Base-by-base conservation (phyloP, 2,113 vertebrate genomes). In the Neolamprologus devosi region DNA sequence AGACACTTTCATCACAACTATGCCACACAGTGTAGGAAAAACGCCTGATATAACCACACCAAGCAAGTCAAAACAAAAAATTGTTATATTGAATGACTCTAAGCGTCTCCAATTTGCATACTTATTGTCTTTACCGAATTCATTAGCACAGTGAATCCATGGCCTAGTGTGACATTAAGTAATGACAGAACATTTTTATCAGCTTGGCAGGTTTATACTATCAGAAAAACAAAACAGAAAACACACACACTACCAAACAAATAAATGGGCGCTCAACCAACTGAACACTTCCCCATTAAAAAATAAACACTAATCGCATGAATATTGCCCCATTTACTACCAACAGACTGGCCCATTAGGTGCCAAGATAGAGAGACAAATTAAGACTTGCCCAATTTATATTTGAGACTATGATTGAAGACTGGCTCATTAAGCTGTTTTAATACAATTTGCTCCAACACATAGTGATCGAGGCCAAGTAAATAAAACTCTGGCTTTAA, bases 351-450 rank as follows among this genome's bases (percentile, higher is more conserved):
- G 63, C 53, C 73, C 73, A 89, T 88, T 87, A 87, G 42, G 85
- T 54, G 80, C 58, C 81, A 87, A 86, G 57, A 87, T 42, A 58
- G 85, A 93, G 87, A 82, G 85, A 87, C 68, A 85, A 84, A 91
- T 85, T 83, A 84, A 89, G 65, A 89, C 80, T 49, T 65, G 28
- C 19, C 70, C 37, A 45, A 81, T 63, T 85, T 78, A 86, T 83
- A 80, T 84, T 51, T 54, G 37, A 84, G 86, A 89, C 58, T 60
- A 81, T 26, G 9, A 82, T 49, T 84, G 17, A 81, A 55, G 63
- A 87, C 3, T 6, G 26, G 54, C 68, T 81, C 73, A 57, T 87
- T 89, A 85, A 86, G 68, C 84, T 84, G 23, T 57, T 70, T 83
- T 65, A 47, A 19, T 47, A 57, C 75, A 63, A 85, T 28, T 35